A percentile compares a stretch with the other conserved stretches of the same genome.
Evolutionary conservation across 2,113 vertebrate genomes (phyloP).

Genomic region (Tricholaema leucomelas): DNA sequence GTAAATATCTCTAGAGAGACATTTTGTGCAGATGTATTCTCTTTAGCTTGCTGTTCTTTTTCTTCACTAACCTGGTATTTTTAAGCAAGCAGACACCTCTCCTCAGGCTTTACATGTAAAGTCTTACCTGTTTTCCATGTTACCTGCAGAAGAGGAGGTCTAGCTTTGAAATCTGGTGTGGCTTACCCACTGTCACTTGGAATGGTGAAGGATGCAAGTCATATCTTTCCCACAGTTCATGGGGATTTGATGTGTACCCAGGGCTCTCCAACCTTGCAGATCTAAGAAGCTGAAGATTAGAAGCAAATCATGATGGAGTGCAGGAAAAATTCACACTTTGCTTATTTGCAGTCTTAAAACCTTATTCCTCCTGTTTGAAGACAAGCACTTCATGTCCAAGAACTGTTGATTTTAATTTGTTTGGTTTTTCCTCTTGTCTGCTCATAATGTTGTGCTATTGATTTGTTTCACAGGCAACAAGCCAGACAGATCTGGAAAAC

Average conservation of each 20-base stretch:
- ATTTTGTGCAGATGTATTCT: neutral
- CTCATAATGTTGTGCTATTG: neutral
- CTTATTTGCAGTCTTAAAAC: neutral
- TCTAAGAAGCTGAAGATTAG: neutral
- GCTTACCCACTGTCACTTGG: neutral
- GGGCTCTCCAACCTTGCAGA: neutral
- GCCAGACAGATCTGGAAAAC: slow-evolving; percentile 95
- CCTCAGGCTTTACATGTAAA: neutral
- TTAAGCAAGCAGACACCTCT: neutral
- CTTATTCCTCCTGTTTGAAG: neutral
- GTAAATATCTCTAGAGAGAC: neutral
- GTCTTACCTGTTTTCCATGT: neutral
- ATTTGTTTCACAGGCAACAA: slow-evolving; percentile 84
- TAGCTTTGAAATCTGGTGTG: neutral
- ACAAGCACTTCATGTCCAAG: neutral
- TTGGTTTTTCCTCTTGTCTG: neutral
- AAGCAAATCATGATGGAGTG: neutral
- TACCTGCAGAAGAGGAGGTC: neutral
- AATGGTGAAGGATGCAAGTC: neutral
- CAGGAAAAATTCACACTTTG: neutral
- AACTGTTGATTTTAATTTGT: neutral
- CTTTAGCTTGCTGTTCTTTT: neutral
- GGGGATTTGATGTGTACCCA: neutral
- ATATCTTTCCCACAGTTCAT: neutral
- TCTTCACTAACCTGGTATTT: neutral